Evolutionary conservation across 2,888 invertebrate species (phyloP), one percentile per base, ranked within the genome.

Genomic region (Nemurella pictetii): DNA sequence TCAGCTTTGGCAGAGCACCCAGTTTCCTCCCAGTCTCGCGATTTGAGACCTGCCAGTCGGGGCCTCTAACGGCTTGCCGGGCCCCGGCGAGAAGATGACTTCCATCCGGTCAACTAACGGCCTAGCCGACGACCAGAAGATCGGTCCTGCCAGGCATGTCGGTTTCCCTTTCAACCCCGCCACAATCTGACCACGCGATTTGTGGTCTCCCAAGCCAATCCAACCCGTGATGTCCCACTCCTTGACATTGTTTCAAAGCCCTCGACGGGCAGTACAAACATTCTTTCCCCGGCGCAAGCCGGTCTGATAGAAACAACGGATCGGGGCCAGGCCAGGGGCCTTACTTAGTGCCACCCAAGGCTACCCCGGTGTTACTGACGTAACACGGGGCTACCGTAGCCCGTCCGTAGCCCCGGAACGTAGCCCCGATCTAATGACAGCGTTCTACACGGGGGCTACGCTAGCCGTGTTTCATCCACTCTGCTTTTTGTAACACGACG

Each of bases 131-230:
- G 9, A 55, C 55, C 55, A 55, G 55, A 7, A 55, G 55, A 55
- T 15, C 28, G 82, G 81, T 36, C 28, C 25, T 12, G 74, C 80
- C 82, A 27, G 83, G 78, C 30, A 35, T 36, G 27, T 73, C 28
- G 20, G 80, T 25, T 26, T 25, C 25, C 32, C 15, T 27, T 35
- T 30, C 27, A 28, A 36, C 32, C 80, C 78, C 36, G 80, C 78
- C 35, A 72, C 83, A 27, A 27, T 36, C 35, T 28, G 80, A 77
- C 72, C 32, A 25, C 15, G 74, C 75, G 20, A 32, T 85, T 35
- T 84, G 80, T 2, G 78, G 87, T 88, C 7, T 87, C 94, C 94
- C 75, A 90, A 95, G 25, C 35, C 32, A 82, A 82, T 55, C 55
- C 55, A 15, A 15, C 20, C 20, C 55, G 55, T 12, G 55, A 7